These are phyloP conservation scores for Harpalus rubripes DNA, from an alignment of 2,888 invertebrate species.

Conservation along the genomic window DNA sequence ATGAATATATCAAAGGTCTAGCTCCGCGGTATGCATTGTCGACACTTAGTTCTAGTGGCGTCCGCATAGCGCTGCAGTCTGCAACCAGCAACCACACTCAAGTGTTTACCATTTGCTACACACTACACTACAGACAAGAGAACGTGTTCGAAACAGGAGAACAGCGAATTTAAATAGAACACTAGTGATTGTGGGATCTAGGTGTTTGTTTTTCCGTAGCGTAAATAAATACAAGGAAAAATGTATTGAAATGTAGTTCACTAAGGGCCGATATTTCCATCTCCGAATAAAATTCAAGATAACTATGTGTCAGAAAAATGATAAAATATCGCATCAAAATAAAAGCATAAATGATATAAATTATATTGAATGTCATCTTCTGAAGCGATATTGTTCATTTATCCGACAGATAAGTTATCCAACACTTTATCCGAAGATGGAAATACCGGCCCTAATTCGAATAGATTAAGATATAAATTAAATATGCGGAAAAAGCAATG, in stretches of 20 bases:
- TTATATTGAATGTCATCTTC: no score
- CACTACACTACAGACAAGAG: conserved; percentile 14
- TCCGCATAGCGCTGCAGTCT: neutral
- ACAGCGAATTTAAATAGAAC: conserved; percentile 1
- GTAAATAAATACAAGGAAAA: neutral
- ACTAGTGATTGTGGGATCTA: neutral
- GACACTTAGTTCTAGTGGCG: conserved; percentile 14
- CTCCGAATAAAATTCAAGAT: no score
- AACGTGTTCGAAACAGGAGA: neutral
- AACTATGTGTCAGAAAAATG: no score
- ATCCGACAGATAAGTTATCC: no score
- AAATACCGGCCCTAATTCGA: no score
- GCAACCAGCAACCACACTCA: conserved; percentile 30
- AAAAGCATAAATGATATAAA: no score
- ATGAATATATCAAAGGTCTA: conserved; percentile 31
- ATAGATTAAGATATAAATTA: no score
- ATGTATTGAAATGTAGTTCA: neutral
- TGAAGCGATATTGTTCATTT: no score
- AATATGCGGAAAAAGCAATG: no score
- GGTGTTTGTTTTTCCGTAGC: neutral
- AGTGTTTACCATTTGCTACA: conserved; percentile 42
- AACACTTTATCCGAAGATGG: no score
- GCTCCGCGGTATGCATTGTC: conserved; percentile 24
- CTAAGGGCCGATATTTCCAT: no score
- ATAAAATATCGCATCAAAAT: no score